phyloP scores from a whole-genome alignment of 1,140 invertebrate species.

The Papilio dardanus region DNA sequence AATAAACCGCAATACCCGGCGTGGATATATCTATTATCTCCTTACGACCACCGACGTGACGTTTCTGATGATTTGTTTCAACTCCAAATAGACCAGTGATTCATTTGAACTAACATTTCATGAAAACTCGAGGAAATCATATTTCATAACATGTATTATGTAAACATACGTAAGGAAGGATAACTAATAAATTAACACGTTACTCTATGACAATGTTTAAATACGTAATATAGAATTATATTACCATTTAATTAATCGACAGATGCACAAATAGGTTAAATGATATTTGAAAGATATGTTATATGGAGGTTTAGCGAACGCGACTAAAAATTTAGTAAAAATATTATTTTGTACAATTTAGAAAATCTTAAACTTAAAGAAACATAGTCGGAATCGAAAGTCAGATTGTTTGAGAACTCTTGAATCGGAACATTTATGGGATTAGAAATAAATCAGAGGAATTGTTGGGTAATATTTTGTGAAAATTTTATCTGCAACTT shows the following conservation, averaged over 20 bases:
- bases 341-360: not conserved
- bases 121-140: not conserved
- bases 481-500: conserved; percentile 59
- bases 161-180: not conserved
- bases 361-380: not conserved
- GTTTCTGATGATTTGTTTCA: not conserved
- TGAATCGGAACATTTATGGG: conserved; percentile 1
- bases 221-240: no score
- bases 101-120: not conserved
- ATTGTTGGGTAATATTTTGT: conserved; percentile 46
- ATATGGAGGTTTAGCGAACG: not conserved
- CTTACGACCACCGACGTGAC: not conserved
- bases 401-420: not conserved
- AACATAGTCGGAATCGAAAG: not conserved
- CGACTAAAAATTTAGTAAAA: not conserved
- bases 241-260: no score
- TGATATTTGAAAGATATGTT: not conserved
- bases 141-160: not conserved
- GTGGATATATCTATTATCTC: conserved; percentile 7
- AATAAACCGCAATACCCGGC: not conserved
- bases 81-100: not conserved
- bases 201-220: not conserved
- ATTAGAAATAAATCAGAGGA: conserved; percentile 32
- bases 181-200: not conserved
- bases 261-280: no score